These are phyloP conservation scores for Orcinus orca DNA, from an alignment of 2,113 vertebrate genomes.

Conservation along the genomic window DNA sequence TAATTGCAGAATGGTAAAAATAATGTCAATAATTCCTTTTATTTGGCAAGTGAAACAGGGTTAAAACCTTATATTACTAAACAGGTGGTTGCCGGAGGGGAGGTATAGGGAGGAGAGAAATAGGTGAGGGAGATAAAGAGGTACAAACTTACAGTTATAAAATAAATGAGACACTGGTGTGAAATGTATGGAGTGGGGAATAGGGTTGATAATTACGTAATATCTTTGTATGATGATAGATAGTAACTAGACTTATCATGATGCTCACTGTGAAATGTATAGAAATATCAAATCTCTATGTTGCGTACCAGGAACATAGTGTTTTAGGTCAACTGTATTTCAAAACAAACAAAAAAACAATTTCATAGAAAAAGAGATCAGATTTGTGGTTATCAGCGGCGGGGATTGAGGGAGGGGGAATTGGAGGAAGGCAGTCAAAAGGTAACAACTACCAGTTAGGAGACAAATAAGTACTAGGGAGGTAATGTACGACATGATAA, in stretches of 20 bases:
- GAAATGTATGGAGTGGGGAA: background rate
- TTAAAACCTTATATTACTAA: background rate
- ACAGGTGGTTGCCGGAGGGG: background rate
- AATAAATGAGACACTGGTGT: background rate
- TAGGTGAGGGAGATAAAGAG: background rate
- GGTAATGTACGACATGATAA: background rate
- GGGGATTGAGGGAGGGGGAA: background rate
- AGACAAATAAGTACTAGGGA: background rate
- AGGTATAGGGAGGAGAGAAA: background rate
- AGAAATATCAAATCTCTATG: background rate
- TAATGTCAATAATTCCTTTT: background rate
- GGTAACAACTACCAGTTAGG: background rate
- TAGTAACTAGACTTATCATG: background rate
- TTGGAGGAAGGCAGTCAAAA: background rate
- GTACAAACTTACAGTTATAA: background rate
- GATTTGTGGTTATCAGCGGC: background rate
- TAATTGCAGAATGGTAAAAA: slow-evolving; percentile 33
- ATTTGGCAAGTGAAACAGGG: background rate
- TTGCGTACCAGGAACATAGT: background rate
- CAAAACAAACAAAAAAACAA: background rate
- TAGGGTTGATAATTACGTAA: background rate
- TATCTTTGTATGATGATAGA: background rate
- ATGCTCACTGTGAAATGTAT: background rate
- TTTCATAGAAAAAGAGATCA: background rate
- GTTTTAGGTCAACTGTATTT: background rate